phyloP scores from a whole-genome alignment of 2,797 vertebrate species.

The Fringilla coelebs region DNA sequence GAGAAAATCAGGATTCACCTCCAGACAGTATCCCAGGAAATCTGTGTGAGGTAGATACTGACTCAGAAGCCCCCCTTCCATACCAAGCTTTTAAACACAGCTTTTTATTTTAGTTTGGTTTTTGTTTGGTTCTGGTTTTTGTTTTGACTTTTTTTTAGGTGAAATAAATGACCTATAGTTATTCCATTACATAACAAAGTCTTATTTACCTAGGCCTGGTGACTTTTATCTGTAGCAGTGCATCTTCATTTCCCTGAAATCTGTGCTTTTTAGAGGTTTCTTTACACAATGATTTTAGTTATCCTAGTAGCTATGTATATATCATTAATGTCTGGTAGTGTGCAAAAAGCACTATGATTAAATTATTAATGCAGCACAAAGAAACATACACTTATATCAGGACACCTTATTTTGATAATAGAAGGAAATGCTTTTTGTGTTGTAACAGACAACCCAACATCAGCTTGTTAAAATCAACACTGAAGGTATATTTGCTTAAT shows the following conservation, averaged over 20 bases:
- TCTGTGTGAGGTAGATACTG: fast-evolving
- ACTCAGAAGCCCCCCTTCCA: background rate
- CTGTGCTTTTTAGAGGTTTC: background rate
- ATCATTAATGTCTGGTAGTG: background rate
- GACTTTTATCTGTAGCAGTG: background rate
- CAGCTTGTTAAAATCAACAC: background rate
- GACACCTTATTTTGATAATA: background rate
- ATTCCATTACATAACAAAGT: background rate
- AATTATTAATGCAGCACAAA: background rate
- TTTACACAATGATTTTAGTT: background rate
- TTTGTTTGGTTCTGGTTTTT: background rate
- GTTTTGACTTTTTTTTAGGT: background rate
- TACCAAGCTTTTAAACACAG: background rate
- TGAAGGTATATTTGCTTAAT: background rate
- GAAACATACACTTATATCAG: background rate
- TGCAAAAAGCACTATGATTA: fast-evolving
- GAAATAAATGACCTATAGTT: background rate
- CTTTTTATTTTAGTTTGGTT: background rate
- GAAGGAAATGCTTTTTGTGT: background rate
- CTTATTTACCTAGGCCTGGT: background rate
- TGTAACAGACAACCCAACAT: background rate
- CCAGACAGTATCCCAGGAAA: background rate
- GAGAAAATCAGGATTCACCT: background rate
- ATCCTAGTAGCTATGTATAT: background rate
- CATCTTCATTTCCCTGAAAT: background rate